These are phyloP conservation scores for Carassius auratus DNA, from an alignment of 2,113 vertebrate genomes.

Conservation along the genomic window DNA sequence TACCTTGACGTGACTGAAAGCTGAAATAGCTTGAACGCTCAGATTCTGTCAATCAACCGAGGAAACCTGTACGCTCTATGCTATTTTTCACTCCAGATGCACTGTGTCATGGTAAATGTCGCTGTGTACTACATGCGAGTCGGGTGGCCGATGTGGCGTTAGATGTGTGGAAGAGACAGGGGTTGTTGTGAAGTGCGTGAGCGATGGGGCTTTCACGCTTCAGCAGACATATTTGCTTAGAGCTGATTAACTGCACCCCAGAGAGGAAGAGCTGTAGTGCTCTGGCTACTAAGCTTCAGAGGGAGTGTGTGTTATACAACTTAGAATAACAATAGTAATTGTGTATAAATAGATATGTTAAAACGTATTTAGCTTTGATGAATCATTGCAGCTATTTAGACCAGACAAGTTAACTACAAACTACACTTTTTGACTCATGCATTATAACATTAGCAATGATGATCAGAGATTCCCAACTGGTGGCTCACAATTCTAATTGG, in stretches of 20 bases:
- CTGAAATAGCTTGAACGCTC: slow-evolving; percentile 8
- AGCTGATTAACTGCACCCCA: slow-evolving; percentile 69
- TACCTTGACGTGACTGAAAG: slow-evolving; percentile 30
- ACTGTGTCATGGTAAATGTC: slow-evolving; percentile 26
- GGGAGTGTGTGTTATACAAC: slow-evolving; percentile 39
- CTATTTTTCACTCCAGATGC: slow-evolving; percentile 7
- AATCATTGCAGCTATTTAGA: slow-evolving; percentile 13
- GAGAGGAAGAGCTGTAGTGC: slow-evolving; percentile 69
- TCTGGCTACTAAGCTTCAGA: slow-evolving; percentile 64
- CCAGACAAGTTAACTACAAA: neutral
- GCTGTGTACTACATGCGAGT: slow-evolving; percentile 14
- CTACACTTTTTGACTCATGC: neutral
- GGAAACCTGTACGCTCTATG: neutral
- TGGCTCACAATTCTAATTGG: neutral
- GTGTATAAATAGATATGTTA: slow-evolving; percentile 43
- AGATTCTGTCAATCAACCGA: slow-evolving; percentile 1
- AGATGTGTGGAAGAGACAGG: slow-evolving; percentile 56
- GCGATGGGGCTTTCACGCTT: slow-evolving; percentile 69
- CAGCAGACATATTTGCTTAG: slow-evolving; percentile 66
- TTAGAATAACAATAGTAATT: slow-evolving; percentile 46
- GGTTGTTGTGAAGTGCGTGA: slow-evolving; percentile 69
- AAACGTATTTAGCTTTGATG: slow-evolving; percentile 39
- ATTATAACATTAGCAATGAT: neutral
- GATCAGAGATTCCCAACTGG: neutral
- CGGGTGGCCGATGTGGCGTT: slow-evolving; percentile 15